A percentile compares a stretch with the other conserved stretches of the same genome.
Conservation (phyloP, 2,888 invertebrate species). For the Hylaea fasciaria region DNA sequence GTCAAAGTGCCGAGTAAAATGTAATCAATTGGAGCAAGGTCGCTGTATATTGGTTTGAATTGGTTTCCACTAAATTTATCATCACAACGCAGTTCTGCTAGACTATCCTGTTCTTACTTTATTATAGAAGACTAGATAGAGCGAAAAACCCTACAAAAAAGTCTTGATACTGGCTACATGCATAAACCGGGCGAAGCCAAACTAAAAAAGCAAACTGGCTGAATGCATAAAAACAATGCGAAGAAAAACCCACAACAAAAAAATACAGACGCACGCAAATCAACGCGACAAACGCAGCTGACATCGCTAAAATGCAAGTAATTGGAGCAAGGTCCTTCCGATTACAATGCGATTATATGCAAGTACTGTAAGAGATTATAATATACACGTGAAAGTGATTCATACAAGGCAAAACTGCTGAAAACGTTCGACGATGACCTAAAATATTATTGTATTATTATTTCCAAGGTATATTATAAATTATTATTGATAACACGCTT, state of each 20-base stretch:
- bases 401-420: conserved; percentile 16
- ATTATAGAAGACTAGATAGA: too few species aligned
- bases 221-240: too few species aligned
- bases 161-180: too few species aligned
- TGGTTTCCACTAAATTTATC: background rate
- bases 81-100: too few species aligned
- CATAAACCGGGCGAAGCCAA: too few species aligned
- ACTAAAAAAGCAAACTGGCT: too few species aligned
- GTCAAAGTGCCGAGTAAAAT: too few species aligned
- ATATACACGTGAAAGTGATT: conserved; percentile 11
- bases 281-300: conserved; percentile 19
- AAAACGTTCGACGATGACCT: conserved; percentile 8
- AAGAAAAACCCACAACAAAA: background rate
- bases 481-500: background rate
- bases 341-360: conserved; percentile 14
- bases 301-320: conserved; percentile 16
- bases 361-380: too few species aligned
- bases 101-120: too few species aligned
- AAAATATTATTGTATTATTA: background rate
- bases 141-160: too few species aligned
- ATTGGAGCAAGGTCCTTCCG: conserved; percentile 33
- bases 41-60: background rate
- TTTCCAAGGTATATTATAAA: background rate
- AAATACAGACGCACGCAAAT: conserved; percentile 11
- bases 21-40: too few species aligned